A percentile compares a stretch with the other conserved stretches of the same genome.
Conservation (phyloP, 2,797 vertebrate genomes). For the Botia almorhae region DNA sequence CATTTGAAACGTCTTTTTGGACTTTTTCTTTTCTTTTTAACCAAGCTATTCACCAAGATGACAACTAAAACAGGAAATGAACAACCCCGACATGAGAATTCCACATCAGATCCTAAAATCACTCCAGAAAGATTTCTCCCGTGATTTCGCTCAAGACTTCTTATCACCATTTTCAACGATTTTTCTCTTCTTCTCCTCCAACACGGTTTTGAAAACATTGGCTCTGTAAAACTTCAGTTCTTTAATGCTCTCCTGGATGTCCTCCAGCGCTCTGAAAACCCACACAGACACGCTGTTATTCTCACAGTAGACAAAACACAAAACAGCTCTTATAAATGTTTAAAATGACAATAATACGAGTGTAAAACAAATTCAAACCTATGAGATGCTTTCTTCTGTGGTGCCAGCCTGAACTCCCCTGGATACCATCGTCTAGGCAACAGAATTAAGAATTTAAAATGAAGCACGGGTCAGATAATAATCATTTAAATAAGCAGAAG, state of each 20-base stretch:
- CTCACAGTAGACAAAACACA: too few species aligned
- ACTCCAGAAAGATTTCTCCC: background rate
- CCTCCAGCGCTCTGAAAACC: conserved; percentile 86
- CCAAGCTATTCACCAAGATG: background rate
- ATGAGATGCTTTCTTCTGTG: conserved; percentile 91
- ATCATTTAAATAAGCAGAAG: background rate
- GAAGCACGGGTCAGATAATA: background rate
- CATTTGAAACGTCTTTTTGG: background rate
- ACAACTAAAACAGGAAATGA: conserved; percentile 16
- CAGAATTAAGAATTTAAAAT: conserved; percentile 8
- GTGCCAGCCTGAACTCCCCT: conserved; percentile 85
- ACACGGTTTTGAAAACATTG: conserved; percentile 85
- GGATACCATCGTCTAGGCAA: conserved; percentile 90
- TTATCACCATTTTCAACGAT: conserved; percentile 82
- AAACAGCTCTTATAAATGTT: background rate
- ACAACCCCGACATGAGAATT: background rate
- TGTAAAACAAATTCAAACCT: conserved; percentile 73
- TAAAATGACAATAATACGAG: background rate
- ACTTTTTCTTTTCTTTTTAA: conserved; percentile 4
- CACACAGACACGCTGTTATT: background rate
- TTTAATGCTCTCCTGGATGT: conserved; percentile 95
- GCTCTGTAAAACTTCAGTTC: conserved; percentile 92
- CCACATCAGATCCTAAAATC: background rate
- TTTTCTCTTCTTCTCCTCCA: conserved; percentile 82
- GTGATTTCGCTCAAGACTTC: conserved; percentile 38